Conservation (phyloP, 2,113 vertebrate species). For the Porphyrio hochstetteri region DNA sequence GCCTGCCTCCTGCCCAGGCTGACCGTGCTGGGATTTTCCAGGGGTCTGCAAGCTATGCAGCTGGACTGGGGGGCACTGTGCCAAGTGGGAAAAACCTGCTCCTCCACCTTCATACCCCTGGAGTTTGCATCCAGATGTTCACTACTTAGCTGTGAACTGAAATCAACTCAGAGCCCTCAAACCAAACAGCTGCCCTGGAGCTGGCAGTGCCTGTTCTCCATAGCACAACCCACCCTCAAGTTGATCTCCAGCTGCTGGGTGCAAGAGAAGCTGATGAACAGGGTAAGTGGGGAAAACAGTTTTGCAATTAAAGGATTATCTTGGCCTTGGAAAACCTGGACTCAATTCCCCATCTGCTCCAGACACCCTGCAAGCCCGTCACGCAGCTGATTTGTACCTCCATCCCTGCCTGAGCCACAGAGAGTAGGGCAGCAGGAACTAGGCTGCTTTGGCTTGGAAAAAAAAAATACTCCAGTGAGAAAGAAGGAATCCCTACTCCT, state of each 20-base stretch:
- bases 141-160: background rate
- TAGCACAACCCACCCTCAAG: background rate
- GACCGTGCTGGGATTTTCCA: background rate
- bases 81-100: background rate
- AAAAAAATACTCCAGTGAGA: background rate
- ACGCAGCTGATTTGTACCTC: background rate
- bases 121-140: constrained; percentile 21
- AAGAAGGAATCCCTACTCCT: background rate
- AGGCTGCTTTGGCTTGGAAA: background rate
- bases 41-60: background rate
- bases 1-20: background rate
- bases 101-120: background rate
- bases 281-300: background rate
- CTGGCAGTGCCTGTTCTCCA: background rate
- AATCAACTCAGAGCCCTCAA: constrained; percentile 1
- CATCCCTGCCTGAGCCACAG: background rate
- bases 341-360: background rate
- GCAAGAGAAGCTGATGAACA: background rate
- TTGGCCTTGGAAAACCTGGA: constrained; percentile 14
- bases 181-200: background rate
- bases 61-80: background rate
- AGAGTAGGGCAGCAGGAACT: background rate
- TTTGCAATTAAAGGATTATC: constrained; percentile 13
- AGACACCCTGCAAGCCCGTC: background rate
- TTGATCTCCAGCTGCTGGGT: background rate